Evolutionary conservation across 2,888 invertebrate species (phyloP).

Genomic region (Athrips mouffetella): DNA sequence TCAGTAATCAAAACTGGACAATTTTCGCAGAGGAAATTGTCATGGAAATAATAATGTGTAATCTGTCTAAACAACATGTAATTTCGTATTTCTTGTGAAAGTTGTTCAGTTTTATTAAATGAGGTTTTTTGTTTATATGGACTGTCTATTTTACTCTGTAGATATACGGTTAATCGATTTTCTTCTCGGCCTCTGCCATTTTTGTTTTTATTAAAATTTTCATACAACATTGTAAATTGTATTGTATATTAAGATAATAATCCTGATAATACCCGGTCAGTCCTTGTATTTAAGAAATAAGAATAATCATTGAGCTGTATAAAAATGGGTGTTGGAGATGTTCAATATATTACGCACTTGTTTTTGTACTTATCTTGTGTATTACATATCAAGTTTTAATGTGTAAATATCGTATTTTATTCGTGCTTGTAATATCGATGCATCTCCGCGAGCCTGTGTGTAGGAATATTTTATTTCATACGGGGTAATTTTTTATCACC

Average conservation of each 20-base stretch:
- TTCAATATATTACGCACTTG: slow-evolving; percentile 41
- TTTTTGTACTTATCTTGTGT: slow-evolving; percentile 48
- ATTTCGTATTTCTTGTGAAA: too few species aligned
- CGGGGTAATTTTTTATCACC: too few species aligned
- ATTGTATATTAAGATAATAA: slow-evolving; percentile 35
- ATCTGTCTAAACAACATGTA: too few species aligned
- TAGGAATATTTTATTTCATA: slow-evolving; percentile 24
- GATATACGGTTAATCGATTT: neutral
- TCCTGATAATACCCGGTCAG: slow-evolving; percentile 31
- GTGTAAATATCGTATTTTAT: slow-evolving; percentile 47
- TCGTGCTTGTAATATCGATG: slow-evolving; percentile 38
- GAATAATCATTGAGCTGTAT: slow-evolving; percentile 35
- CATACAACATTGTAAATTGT: slow-evolving; percentile 30
- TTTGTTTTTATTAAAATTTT: slow-evolving; percentile 9
- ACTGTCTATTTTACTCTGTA: neutral
- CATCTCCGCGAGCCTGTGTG: slow-evolving; percentile 43
- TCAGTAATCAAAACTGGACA: too few species aligned
- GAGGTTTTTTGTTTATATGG: neutral
- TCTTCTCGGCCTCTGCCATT: slow-evolving; percentile 1
- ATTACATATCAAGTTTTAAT: slow-evolving; percentile 54
- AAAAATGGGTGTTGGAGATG: slow-evolving; percentile 47
- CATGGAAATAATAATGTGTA: too few species aligned
- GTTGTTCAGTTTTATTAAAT: too few species aligned
- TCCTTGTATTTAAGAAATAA: slow-evolving; percentile 36
- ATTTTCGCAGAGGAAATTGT: too few species aligned